Conservation (phyloP, 1,140 invertebrate species). For the Trissolcus basalis region DNA sequence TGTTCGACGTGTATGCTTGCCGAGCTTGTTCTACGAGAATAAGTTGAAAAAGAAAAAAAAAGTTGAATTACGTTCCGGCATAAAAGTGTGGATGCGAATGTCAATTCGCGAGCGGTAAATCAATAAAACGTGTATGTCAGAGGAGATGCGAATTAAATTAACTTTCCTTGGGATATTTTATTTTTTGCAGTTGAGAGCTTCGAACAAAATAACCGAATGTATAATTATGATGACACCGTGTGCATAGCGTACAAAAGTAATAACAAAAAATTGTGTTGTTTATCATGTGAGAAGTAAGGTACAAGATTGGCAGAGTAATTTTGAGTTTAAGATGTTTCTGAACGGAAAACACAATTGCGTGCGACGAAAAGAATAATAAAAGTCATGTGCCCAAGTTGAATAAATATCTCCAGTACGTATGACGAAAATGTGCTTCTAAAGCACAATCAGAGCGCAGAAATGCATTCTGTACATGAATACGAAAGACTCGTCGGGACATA, state of each 20-base stretch:
- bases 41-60: not conserved
- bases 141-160: slow-evolving; percentile 2
- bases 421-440: slow-evolving; percentile 57
- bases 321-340: no score
- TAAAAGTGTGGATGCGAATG: slow-evolving; percentile 7
- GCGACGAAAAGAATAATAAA: slow-evolving; percentile 35
- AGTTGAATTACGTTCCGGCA: slow-evolving; percentile 3
- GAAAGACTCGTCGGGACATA: slow-evolving; percentile 49
- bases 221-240: not conserved
- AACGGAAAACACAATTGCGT: slow-evolving; percentile 22
- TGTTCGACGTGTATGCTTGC: not conserved
- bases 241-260: no score
- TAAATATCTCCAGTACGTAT: slow-evolving; percentile 33
- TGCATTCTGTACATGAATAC: slow-evolving; percentile 55
- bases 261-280: no score
- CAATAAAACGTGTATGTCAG: slow-evolving; percentile 7
- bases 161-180: not conserved
- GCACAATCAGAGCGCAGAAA: slow-evolving; percentile 54
- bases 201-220: not conserved
- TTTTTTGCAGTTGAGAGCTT: not conserved
- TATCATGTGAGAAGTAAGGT: no score
- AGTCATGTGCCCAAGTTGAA: slow-evolving; percentile 30
- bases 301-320: no score
- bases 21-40: not conserved
- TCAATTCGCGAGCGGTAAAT: slow-evolving; percentile 2